Conservation (phyloP, 1,140 invertebrate species). For the Matsumurasca onukii region DNA sequence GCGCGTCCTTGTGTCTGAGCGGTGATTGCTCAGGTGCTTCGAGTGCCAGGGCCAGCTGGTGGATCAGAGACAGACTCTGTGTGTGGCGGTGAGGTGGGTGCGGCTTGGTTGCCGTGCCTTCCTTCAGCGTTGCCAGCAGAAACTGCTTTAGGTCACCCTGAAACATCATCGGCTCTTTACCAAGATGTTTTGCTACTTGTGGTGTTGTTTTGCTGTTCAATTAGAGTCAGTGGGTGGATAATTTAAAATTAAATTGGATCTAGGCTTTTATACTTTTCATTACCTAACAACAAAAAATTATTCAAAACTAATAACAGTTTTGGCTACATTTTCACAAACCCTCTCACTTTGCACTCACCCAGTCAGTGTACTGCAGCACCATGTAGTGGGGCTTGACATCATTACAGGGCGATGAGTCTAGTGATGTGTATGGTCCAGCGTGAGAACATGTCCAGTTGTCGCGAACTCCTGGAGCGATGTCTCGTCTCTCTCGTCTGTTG, state of each 20-base stretch:
- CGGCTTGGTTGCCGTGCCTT: slow-evolving; percentile 46
- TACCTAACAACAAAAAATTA: no score
- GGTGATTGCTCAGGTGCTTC: slow-evolving; percentile 74
- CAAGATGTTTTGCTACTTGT: no score
- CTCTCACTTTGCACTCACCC: slow-evolving; percentile 74
- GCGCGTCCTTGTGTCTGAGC: slow-evolving; percentile 84
- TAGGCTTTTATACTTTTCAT: no score
- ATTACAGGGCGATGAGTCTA: slow-evolving; percentile 71
- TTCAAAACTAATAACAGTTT: no score
- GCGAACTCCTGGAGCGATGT: slow-evolving; percentile 76
- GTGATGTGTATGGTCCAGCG: slow-evolving; percentile 78
- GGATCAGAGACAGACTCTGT: slow-evolving; percentile 70
- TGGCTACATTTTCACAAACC: no score
- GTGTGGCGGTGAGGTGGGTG: slow-evolving; percentile 47
- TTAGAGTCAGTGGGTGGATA: no score
- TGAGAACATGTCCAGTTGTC: slow-evolving; percentile 83
- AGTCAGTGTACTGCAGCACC: slow-evolving; percentile 90
- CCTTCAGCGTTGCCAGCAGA: slow-evolving; percentile 73
- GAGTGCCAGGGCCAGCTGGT: slow-evolving; percentile 83
- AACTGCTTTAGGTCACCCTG: slow-evolving; percentile 94
- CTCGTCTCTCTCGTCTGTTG: slow-evolving; percentile 74
- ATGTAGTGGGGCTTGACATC: slow-evolving; percentile 86
- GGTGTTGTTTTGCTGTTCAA: no score
- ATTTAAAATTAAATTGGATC: no score
- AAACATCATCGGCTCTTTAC: no score